Percentiles rank a stretch among this genome's conserved stretches.
Evolutionary conservation across 1,140 invertebrate genomes (phyloP).

Genomic region (Lerema accius): DNA sequence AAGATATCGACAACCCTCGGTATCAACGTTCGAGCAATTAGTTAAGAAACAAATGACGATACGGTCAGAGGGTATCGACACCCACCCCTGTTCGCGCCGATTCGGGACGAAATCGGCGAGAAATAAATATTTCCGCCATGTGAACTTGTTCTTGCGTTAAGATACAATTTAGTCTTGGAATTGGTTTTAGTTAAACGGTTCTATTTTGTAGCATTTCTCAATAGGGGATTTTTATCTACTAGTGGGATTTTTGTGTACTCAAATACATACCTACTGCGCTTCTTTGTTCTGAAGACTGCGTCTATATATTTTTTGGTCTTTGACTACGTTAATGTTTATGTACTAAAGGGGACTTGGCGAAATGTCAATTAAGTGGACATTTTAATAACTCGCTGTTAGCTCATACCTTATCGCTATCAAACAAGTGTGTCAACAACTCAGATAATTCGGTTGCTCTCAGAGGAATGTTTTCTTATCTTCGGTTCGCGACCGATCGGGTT

Average conservation of each 20-base stretch:
- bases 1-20: conserved; percentile 13
- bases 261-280: no score
- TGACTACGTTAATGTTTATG: no score
- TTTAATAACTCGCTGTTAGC: conserved; percentile 9
- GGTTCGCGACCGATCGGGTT: conserved; percentile 55
- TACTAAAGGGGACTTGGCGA: background rate
- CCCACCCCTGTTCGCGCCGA: conserved; percentile 46
- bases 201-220: no score
- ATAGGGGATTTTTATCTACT: no score
- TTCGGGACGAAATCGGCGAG: conserved; percentile 59
- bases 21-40: conserved; percentile 26
- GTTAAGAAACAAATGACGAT: conserved; percentile 24
- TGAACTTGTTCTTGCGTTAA: background rate
- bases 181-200: conserved; percentile 15
- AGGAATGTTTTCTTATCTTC: conserved; percentile 74
- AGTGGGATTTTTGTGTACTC: no score
- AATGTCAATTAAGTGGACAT: background rate
- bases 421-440: conserved; percentile 70
- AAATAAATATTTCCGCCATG: conserved; percentile 47
- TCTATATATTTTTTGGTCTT: no score
- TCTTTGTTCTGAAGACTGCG: no score
- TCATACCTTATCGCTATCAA: conserved; percentile 34
- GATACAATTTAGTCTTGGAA: background rate
- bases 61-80: conserved; percentile 48
- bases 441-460: conserved; percentile 71